phyloP scores from a whole-genome alignment of 2,797 vertebrate genomes.

The Scleropages formosus region DNA sequence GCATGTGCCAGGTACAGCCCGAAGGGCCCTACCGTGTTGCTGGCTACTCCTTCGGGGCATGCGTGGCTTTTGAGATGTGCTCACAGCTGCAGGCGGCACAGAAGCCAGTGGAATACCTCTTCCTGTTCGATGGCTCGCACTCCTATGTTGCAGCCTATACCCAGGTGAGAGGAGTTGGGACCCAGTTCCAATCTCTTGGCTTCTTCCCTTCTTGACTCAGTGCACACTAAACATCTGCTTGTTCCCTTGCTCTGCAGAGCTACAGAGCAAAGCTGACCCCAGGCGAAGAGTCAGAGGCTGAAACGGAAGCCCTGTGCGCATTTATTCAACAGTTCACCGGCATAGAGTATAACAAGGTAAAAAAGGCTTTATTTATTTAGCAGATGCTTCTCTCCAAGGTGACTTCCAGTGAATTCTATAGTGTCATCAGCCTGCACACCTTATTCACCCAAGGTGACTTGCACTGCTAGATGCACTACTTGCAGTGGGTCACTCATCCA shows the following conservation, averaged over 20 bases:
- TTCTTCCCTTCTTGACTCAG: background rate
- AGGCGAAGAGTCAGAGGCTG: conserved; percentile 83
- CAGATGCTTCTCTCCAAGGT: too few species aligned
- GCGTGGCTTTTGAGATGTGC: conserved; percentile 97
- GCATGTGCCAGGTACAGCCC: conserved; percentile 81
- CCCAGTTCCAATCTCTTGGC: background rate
- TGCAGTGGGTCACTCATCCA: too few species aligned
- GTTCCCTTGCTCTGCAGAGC: conserved; percentile 63
- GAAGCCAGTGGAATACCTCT: conserved; percentile 76
- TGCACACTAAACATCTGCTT: background rate
- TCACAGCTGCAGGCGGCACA: conserved; percentile 84
- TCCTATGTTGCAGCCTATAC: conserved; percentile 90
- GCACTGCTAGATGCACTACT: too few species aligned
- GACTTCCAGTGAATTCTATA: too few species aligned
- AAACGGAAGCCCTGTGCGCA: conserved; percentile 85
- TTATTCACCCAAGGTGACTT: too few species aligned
- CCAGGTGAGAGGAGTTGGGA: conserved; percentile 70
- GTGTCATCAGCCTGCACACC: too few species aligned
- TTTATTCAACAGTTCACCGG: conserved; percentile 89
- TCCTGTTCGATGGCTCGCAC: conserved; percentile 92
- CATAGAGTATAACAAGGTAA: conserved; percentile 83
- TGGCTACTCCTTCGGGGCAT: conserved; percentile 95
- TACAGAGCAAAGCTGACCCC: conserved; percentile 87
- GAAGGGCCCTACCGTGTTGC: conserved; percentile 89
- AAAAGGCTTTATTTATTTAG: too few species aligned